phyloP scores from a whole-genome alignment of 2,113 vertebrate species.

The Aspidoscelis tigris region DNA sequence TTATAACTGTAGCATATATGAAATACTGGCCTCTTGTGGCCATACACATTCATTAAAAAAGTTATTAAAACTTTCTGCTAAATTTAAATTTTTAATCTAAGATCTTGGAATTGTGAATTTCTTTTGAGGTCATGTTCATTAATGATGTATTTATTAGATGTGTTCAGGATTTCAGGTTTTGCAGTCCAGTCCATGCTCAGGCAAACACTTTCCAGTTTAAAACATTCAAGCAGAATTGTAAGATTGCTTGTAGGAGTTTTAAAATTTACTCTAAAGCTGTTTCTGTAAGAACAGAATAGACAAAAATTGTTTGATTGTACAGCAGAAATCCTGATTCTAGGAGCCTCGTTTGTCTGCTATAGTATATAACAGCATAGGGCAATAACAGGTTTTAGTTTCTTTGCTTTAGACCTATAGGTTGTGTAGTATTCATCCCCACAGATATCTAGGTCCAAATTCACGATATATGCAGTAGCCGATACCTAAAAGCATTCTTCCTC shows the following conservation, averaged over 20 bases:
- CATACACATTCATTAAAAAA: neutral
- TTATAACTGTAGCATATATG: neutral
- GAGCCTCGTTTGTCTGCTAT: neutral
- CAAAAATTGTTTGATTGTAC: neutral
- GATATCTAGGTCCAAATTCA: too few relatives aligned
- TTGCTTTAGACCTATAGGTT: too few relatives aligned
- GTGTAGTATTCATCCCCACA: too few relatives aligned
- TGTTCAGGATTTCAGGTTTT: too few relatives aligned
- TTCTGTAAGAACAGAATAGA: neutral
- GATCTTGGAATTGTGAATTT: neutral
- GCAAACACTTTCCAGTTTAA: neutral
- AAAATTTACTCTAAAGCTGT: neutral
- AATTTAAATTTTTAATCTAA: neutral
- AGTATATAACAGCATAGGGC: too few relatives aligned
- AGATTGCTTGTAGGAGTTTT: neutral
- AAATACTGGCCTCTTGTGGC: conserved; percentile 10
- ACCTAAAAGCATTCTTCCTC: neutral
- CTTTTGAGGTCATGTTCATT: neutral
- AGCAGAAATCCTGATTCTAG: neutral
- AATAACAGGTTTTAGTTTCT: too few relatives aligned
- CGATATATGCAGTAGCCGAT: too few relatives aligned
- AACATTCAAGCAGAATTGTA: neutral
- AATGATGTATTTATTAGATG: neutral
- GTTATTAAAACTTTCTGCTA: too few relatives aligned
- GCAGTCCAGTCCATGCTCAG: neutral